Evolutionary conservation across 2,888 invertebrate species (phyloP), one percentile per base, ranked within the genome.

Genomic region (Cheilosia impressa): DNA sequence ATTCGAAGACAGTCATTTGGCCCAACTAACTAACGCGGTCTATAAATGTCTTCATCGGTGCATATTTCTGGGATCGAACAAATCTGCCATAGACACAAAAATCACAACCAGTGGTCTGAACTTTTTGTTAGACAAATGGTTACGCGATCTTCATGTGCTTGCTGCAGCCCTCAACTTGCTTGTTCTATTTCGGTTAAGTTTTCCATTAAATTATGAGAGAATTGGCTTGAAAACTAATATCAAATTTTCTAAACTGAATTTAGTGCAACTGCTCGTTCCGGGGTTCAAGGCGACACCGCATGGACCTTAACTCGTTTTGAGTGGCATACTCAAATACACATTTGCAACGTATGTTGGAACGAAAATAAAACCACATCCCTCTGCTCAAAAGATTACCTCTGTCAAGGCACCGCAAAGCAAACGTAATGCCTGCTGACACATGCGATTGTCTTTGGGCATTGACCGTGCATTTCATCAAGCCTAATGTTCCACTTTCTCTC

Each of bases 401-500:
- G 66, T 76, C 79, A 79, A 65, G 69, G 84, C 38, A 73, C 27
- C 31, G 58, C 65, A 60, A 66, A 15, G 24, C 10, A 52, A 52
- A 69, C 53, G 52, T 60, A 68, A 60, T 79, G 66, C 69, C 60
- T 31, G 17, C 22, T 52, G 75, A 68, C 68, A 72, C 31, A 38
- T 13, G 4, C 47, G 58, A 84, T 84, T 84, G 80, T 84, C 75
- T 80, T 84, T 84, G 80, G 75, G 84, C 80, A 84, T 76, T 84
- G 84, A 84, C 84, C 84, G 84, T 80, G 80, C 71, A 80, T 76
- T 76, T 76, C 68, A 68, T 73, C 60, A 77, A 77, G 65, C 82
- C 77, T 55, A 77, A 19, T 38, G 43, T 31, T 58, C 65, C 50
- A 66, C 53, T 71, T 58, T 76, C 10, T 53, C 50, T 43, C 27